A percentile compares a stretch with the other conserved stretches of the same genome.
phyloP scores from a whole-genome alignment of 2,797 vertebrate genomes.

The Acanthis flammea region DNA sequence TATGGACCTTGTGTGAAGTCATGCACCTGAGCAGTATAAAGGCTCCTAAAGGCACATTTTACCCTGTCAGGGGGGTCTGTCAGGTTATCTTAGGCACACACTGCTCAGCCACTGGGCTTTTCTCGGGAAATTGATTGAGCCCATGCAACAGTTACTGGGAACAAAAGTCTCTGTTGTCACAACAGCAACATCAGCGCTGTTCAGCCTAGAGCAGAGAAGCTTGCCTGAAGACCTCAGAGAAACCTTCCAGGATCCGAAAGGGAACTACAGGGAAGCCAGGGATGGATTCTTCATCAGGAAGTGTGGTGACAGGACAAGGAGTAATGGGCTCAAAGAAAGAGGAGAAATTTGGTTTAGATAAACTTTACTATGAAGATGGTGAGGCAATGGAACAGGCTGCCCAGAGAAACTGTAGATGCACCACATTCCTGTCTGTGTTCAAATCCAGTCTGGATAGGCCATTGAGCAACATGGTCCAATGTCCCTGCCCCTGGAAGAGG shows the following conservation, averaged over 20 bases:
- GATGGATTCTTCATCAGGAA: not conserved
- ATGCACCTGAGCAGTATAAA: not conserved
- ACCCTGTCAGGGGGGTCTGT: not conserved
- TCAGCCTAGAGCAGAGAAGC: not conserved
- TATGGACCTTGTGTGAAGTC: not conserved
- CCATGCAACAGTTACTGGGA: not conserved
- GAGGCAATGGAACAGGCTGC: not conserved
- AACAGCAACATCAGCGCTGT: not conserved
- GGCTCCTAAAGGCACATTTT: not conserved
- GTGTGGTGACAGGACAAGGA: not conserved
- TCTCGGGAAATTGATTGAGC: not conserved
- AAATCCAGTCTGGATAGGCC: not conserved
- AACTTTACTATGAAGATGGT: not conserved
- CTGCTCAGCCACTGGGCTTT: not conserved
- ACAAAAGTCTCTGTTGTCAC: not conserved
- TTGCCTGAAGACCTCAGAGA: accelerated
- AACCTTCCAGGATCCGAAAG: not conserved
- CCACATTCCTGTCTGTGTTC: not conserved
- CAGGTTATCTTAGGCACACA: not conserved
- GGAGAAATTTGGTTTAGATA: not conserved
- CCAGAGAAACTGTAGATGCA: not conserved
- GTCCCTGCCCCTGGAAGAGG: not conserved
- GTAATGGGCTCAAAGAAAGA: not conserved
- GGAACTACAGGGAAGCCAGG: not conserved
- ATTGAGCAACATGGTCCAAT: not conserved